These are phyloP conservation scores for Herpailurus yagouaroundi DNA, from an alignment of 2,113 vertebrate species.

Conservation along the genomic window DNA sequence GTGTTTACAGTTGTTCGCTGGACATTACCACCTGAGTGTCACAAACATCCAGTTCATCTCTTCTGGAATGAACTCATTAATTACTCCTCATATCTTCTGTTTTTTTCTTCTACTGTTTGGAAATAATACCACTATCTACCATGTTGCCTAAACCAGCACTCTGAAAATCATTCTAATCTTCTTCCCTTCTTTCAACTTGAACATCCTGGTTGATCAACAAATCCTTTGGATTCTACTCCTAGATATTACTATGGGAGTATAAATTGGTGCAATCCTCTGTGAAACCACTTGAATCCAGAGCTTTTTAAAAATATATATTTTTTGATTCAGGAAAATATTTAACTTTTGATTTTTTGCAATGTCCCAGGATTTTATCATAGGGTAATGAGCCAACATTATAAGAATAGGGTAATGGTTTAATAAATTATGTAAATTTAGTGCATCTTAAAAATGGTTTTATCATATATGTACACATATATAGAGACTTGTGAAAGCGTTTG, in stretches of 20 bases:
- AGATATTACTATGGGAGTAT: not conserved
- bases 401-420: not conserved
- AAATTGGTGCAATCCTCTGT: not conserved
- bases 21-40: not conserved
- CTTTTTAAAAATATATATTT: not conserved
- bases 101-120: not conserved
- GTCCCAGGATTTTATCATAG: not conserved
- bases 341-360: slow-evolving; percentile 26
- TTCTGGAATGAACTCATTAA: not conserved
- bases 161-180: not conserved
- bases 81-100: not conserved
- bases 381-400: not conserved
- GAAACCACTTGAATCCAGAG: not conserved
- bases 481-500: not conserved
- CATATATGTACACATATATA: not conserved
- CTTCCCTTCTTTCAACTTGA: not conserved
- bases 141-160: not conserved
- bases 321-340: not conserved
- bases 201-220: not conserved
- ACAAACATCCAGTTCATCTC: not conserved
- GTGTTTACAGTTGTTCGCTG: not conserved
- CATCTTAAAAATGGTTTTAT: not conserved
- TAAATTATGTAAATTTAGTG: not conserved
- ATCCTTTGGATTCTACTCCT: not conserved
- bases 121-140: not conserved